phyloP scores from a whole-genome alignment of 2,888 invertebrate genomes.

The Erpobdella octoculata region DNA sequence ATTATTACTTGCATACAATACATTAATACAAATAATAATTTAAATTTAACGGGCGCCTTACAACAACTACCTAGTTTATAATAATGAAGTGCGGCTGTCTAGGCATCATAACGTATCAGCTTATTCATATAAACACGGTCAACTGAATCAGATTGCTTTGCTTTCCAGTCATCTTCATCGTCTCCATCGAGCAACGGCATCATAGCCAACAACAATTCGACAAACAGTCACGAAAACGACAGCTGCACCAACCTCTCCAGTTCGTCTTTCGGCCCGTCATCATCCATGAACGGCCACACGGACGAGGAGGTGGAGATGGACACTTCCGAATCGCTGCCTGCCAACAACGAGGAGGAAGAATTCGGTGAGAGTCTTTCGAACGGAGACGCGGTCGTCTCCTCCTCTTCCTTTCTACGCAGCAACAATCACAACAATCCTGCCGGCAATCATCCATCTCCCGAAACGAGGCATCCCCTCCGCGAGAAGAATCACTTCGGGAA shows the following conservation, averaged over 20 bases:
- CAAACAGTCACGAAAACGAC: neutral
- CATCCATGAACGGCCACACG: slow-evolving; percentile 29
- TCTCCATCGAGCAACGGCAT: too few species aligned
- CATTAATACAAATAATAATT: too few species aligned
- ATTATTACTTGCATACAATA: too few species aligned
- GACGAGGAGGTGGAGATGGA: slow-evolving; percentile 46
- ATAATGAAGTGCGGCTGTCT: too few species aligned
- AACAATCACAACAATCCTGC: neutral
- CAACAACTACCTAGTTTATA: too few species aligned
- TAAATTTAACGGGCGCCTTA: too few species aligned
- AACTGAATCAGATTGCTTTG: too few species aligned
- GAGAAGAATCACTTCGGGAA: neutral
- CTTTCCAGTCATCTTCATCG: too few species aligned
- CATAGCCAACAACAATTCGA: neutral
- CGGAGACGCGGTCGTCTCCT: slow-evolving; percentile 12
- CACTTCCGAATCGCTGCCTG: slow-evolving; percentile 34
- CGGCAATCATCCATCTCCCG: neutral
- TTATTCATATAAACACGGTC: too few species aligned
- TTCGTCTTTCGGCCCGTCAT: slow-evolving; percentile 21
- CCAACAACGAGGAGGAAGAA: neutral
- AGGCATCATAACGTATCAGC: too few species aligned
- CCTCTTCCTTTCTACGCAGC: too few species aligned
- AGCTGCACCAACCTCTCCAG: too few species aligned
- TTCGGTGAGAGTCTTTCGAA: slow-evolving; percentile 35
- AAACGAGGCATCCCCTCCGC: neutral